Evolutionary conservation across 1,140 invertebrate species (phyloP), one percentile per base, ranked within the genome.

Genomic region (Drosophila eugracilis): DNA sequence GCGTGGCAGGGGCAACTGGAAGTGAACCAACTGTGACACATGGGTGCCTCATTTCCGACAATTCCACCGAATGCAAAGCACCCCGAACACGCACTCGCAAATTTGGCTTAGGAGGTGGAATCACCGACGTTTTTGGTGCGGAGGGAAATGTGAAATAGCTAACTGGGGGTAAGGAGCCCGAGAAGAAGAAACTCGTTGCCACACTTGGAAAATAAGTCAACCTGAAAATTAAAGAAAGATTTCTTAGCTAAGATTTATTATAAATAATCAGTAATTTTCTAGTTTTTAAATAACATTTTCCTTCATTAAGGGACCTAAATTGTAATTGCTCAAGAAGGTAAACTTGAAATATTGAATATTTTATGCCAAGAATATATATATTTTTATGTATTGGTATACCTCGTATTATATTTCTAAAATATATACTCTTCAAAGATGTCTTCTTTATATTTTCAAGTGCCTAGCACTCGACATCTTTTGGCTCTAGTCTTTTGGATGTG

Each of bases 21-120:
- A 41, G 54, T 37, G 74, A 62, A 60, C 28, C 78, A 69, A 71
- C 78, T 69, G 66, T 88, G 81, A 81, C 81, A 86, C 81, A 88
- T 86, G 81, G 81, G 69, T 59, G 83, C 83, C 63, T 62, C 69
- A 86, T 77, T 77, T 80, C 73, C 80, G 76, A 80, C 76, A 63
- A 83, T 42, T 69, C 41, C 42, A 39, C 44, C 71, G 39, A 75
- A 75, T 74, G 70, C 70, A 63, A 63, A 69, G 50, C 42, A 54
- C 34, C 42, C 57, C 52, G 9, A 26, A 54, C 59, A 55, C 74
- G 55, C 50, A 67, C 65, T 71, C 80, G 44, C 77, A 77, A 69
- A 69, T 67, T 69, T 53, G 28, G 63, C 34, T 22, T 30, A 39
- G 19, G 34, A 52, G 44, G 24, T 17, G 52, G 52, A 73, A 69